phyloP scores from a whole-genome alignment of 2,113 vertebrate species.

The Neotoma lepida region DNA sequence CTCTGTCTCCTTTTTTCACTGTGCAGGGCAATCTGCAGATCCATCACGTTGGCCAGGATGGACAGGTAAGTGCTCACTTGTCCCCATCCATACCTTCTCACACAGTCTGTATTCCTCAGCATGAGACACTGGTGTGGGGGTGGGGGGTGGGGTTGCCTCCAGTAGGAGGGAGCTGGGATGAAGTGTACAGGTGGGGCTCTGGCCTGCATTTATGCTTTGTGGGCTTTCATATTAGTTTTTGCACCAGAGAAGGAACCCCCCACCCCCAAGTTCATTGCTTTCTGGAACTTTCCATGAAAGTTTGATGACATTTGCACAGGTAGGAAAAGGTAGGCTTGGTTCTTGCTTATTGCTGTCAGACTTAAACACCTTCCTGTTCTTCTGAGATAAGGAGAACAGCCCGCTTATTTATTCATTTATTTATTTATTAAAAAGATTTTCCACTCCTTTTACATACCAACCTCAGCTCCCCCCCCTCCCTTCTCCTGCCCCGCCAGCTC shows the following conservation, averaged over 20 bases:
- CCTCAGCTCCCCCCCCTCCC: too few relatives aligned
- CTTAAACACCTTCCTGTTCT: neutral
- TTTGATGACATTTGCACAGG: neutral
- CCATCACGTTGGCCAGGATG: constrained; percentile 97
- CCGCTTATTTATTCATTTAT: too few relatives aligned
- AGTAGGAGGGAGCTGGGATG: neutral
- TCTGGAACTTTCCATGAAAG: neutral
- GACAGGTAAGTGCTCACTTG: constrained; percentile 90
- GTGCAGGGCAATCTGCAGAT: constrained; percentile 97
- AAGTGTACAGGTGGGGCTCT: neutral
- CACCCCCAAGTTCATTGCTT: neutral
- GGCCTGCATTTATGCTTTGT: neutral
- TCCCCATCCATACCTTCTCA: neutral
- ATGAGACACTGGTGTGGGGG: neutral
- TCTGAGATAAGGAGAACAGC: neutral
- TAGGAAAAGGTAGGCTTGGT: neutral
- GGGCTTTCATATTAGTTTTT: neutral
- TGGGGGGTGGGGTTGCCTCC: neutral
- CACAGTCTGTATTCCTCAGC: neutral
- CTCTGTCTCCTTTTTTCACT: constrained; percentile 62
- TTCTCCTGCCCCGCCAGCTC: too few relatives aligned
- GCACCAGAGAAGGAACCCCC: accelerated
- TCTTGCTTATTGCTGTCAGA: accelerated
- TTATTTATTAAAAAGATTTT: too few relatives aligned
- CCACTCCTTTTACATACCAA: too few relatives aligned